Evolutionary conservation across 2,797 vertebrate species (phyloP).

Genomic region (Erpetoichthys calabaricus): DNA sequence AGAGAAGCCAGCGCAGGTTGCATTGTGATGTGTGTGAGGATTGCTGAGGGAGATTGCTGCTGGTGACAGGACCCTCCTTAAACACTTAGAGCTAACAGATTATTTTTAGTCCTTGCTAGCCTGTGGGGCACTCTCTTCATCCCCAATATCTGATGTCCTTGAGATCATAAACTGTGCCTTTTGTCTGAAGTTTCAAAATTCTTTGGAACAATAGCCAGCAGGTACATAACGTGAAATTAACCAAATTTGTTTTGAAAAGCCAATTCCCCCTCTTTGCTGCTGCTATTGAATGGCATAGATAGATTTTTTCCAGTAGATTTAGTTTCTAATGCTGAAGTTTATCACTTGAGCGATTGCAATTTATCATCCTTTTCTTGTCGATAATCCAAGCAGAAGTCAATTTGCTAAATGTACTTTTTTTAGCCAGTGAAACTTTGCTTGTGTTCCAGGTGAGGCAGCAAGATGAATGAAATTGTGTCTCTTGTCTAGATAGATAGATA

Average conservation of each 20-base stretch:
- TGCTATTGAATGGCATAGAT: conserved; percentile 40
- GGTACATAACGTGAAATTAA: conserved; percentile 20
- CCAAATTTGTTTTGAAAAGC: conserved; percentile 15
- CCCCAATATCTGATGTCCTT: too few relatives aligned
- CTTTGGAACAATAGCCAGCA: conserved; percentile 9
- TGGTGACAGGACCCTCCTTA: too few relatives aligned
- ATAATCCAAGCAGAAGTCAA: conserved; percentile 46
- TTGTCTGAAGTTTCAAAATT: not conserved
- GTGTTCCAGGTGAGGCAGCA: conserved; percentile 5
- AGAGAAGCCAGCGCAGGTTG: too few relatives aligned
- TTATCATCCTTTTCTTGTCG: conserved; percentile 42
- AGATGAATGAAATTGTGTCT: not conserved
- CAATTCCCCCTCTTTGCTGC: conserved; percentile 29
- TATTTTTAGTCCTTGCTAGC: too few relatives aligned
- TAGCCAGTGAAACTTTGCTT: conserved; percentile 14
- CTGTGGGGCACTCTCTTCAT: too few relatives aligned
- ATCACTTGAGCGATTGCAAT: conserved; percentile 54
- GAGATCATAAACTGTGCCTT: too few relatives aligned
- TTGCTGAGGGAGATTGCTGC: too few relatives aligned
- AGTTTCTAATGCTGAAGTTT: conserved; percentile 64
- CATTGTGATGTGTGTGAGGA: too few relatives aligned
- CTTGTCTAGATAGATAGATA: too few relatives aligned
- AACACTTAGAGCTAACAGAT: too few relatives aligned
- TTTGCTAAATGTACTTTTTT: conserved; percentile 40
- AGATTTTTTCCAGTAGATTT: conserved; percentile 62